Evolutionary conservation across 2,797 vertebrate species (phyloP).

Genomic region (Buphagus erythrorhynchus): DNA sequence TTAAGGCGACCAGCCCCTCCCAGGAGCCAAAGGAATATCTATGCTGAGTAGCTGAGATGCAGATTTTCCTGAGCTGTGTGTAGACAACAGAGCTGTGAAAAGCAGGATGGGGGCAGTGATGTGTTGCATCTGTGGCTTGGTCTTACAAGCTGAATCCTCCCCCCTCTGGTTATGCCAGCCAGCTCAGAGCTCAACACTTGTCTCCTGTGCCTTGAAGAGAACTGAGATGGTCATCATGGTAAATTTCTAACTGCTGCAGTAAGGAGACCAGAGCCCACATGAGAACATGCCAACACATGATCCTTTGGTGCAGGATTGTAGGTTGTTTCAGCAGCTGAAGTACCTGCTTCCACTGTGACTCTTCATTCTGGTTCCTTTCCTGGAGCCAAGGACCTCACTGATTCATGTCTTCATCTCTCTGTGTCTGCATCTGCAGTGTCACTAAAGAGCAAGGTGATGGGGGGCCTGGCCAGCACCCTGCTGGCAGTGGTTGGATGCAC

Average conservation of each 20-base stretch:
- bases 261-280: background rate
- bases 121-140: background rate
- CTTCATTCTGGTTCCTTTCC: background rate
- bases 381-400: background rate
- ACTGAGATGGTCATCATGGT: background rate
- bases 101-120: background rate
- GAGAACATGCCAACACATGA: background rate
- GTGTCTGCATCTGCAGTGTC: background rate
- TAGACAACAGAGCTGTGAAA: background rate
- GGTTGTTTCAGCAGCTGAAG: background rate
- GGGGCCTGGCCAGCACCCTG: background rate
- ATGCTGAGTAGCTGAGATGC: background rate
- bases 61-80: background rate
- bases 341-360: background rate
- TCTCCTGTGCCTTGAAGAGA: background rate
- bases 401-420: background rate
- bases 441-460: accelerated
- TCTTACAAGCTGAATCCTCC: background rate
- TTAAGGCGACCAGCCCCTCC: background rate
- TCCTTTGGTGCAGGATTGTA: background rate
- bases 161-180: background rate
- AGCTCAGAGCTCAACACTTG: background rate
- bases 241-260: background rate
- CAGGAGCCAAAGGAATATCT: background rate
- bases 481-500: background rate